Evolutionary conservation across 1,140 invertebrate species (phyloP).

Genomic region (Zaprionus kolodkinae): DNA sequence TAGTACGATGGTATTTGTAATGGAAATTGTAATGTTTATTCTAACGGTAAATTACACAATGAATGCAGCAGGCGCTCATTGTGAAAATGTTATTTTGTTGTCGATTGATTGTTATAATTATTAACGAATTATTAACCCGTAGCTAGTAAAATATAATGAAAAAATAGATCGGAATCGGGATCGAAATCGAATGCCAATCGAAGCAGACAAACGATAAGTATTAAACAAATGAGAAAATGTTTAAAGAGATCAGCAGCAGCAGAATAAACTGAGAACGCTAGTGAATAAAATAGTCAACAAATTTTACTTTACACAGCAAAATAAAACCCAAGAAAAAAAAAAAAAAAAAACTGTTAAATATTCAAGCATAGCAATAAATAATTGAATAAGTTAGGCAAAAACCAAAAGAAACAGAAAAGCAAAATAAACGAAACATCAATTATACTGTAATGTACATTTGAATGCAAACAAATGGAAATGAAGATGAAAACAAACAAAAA

Average conservation of each 20-base stretch:
- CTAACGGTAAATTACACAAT: not conserved
- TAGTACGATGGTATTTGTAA: not conserved
- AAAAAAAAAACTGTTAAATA: slow-evolving; percentile 45
- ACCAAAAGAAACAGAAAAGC: not conserved
- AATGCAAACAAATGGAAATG: slow-evolving; percentile 1
- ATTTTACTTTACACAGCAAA: slow-evolving; percentile 69
- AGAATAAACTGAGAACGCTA: slow-evolving; percentile 28
- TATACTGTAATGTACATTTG: slow-evolving; percentile 18
- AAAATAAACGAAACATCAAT: slow-evolving; percentile 24
- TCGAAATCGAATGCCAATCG: slow-evolving; percentile 45
- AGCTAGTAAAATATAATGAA: slow-evolving; percentile 61
- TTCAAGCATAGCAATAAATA: slow-evolving; percentile 48
- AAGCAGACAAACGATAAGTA: slow-evolving; percentile 67
- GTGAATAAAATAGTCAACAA: slow-evolving; percentile 69
- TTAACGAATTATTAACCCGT: slow-evolving; percentile 37
- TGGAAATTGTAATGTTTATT: not conserved
- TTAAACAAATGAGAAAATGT: slow-evolving; percentile 38
- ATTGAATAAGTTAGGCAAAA: slow-evolving; percentile 15
- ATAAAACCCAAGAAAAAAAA: not conserved
- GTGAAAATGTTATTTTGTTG: slow-evolving; percentile 57
- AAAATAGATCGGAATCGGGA: slow-evolving; percentile 18
- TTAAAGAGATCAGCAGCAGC: not conserved
- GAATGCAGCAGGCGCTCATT: slow-evolving; percentile 31
- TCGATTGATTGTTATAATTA: slow-evolving; percentile 57
- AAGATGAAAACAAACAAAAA: slow-evolving; percentile 10